Conservation (phyloP, 2,797 vertebrate species). For the Heteromormyrus szaboi region DNA sequence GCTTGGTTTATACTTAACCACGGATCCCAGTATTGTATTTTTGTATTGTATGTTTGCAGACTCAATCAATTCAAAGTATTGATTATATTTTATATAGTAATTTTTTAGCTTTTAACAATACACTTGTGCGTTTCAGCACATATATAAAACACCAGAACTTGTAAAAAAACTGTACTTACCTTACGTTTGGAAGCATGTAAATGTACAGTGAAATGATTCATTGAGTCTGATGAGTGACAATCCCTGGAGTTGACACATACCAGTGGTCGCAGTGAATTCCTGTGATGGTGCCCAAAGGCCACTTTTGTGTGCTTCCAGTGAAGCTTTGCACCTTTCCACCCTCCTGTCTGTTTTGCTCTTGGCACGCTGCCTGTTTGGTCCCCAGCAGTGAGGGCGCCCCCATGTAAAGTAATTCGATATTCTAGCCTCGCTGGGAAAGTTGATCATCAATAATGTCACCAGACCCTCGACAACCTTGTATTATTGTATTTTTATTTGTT, state of each 20-base stretch:
- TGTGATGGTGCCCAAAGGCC: neutral
- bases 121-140: neutral
- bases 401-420: neutral
- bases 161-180: neutral
- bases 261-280: neutral
- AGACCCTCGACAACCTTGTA: slow-evolving; percentile 33
- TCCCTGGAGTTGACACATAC: neutral
- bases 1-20: neutral
- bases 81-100: neutral
- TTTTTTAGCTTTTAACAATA: neutral
- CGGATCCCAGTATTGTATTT: neutral
- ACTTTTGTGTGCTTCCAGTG: neutral
- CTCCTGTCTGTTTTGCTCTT: neutral
- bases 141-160: neutral
- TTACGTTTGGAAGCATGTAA: neutral
- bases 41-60: neutral
- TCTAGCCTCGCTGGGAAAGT: neutral
- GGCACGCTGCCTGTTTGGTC: neutral
- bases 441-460: neutral
- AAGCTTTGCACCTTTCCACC: neutral
- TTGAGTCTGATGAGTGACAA: neutral
- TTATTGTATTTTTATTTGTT: slow-evolving; percentile 57
- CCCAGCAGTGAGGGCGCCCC: neutral
- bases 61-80: neutral
- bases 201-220: neutral